Base-by-base conservation (phyloP, 2,797 vertebrate genomes). In the Hozukius guyotensis region DNA sequence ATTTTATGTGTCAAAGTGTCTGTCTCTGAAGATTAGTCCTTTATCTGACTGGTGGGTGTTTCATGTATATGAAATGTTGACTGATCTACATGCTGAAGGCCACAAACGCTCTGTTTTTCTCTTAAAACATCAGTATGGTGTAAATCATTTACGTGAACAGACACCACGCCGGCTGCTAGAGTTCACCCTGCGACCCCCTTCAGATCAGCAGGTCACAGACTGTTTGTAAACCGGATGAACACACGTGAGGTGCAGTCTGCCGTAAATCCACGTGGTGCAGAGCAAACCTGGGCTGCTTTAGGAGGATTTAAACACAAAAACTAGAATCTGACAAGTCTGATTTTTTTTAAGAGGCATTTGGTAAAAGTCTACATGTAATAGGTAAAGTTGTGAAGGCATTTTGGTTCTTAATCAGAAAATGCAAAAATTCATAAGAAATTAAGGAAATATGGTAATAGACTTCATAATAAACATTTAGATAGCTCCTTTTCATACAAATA, bases 91-190 rank as follows among this genome's bases (percentile, higher is more conserved):
- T 13, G 53, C 46, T 71, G 36, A 81, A 82, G 73, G 78, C 56
- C 77, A 70, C 34, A n/a, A 14, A 57, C 12, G 0, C 55, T 57
- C 16, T 75, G 70, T 57, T 85, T 84, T 78, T 49, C 79, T n/a
- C 46, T 34, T n/a, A 29, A 78, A 83, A 52, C 24, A 5, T n/a
- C 22, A 68, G 11, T 1, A 12, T 2, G 2, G 18, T 66, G 88
- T 92, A 22, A 89, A 92, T 92, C 63, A 93, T 93, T 92, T 5
- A 86, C 72, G 2, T 14, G 31, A 68, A 10, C 63, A 57, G 68
- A 59, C 24, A 34, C 31, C 10, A 20, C 14, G 31, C 34, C 8
- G 36, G 16, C 63, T 36, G 62, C 31, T 56, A 32, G 59, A 74
- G 81, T 75, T 80, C 36, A 76, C 34, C 25, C 57, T 31, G 65